A percentile compares a stretch with the other conserved stretches of the same genome.
Conservation (phyloP, 2,113 vertebrate species). For the Gymnarchus niloticus region DNA sequence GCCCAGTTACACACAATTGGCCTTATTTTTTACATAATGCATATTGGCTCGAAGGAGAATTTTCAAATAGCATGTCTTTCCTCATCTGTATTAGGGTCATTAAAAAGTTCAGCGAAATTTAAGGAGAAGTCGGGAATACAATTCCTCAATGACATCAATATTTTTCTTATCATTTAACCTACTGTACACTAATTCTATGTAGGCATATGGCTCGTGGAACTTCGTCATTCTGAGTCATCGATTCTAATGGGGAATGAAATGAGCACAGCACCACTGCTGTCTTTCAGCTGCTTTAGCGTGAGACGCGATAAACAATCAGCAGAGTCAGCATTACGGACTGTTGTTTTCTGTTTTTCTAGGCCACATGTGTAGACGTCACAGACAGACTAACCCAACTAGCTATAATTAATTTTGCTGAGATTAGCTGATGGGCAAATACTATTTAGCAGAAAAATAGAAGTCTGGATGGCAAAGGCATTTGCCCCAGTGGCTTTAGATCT, state of each 20-base stretch:
- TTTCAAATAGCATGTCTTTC: background rate
- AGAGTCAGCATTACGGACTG: no score
- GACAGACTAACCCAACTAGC: no score
- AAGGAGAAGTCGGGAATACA: background rate
- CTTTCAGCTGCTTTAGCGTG: background rate
- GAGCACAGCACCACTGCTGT: background rate
- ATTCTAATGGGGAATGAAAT: background rate
- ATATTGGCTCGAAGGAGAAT: background rate
- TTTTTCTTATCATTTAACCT: background rate
- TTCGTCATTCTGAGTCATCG: background rate
- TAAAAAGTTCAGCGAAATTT: background rate
- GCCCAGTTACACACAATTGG: background rate
- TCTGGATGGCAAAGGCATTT: no score
- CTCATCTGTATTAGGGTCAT: background rate
- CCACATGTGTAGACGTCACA: no score
- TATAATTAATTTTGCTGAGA: no score
- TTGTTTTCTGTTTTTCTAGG: no score
- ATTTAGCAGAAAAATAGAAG: no score
- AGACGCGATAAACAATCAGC: background rate
- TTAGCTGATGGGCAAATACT: no score
- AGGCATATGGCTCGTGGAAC: background rate
- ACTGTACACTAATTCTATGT: background rate
- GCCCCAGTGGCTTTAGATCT: no score
- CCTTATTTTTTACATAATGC: background rate
- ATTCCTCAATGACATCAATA: background rate